phyloP scores from a whole-genome alignment of 2,888 invertebrate genomes.

The Caenorhabditis parvicauda region DNA sequence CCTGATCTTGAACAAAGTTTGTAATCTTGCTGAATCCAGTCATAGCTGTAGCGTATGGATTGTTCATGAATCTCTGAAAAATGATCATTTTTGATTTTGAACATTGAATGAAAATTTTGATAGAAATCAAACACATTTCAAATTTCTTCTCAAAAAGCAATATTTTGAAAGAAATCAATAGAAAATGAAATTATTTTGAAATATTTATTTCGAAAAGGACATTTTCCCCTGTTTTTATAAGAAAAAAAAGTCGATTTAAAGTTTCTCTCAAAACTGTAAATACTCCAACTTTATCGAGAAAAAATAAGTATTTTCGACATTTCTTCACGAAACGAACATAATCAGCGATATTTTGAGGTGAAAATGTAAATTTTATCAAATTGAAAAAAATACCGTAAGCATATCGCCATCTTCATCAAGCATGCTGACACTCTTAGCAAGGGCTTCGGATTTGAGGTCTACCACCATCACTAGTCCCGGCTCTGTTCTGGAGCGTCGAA shows the following conservation, averaged over 20 bases:
- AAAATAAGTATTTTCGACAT: too few species aligned
- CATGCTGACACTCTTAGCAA: constrained; percentile 82
- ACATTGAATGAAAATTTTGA: too few species aligned
- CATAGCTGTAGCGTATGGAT: constrained; percentile 81
- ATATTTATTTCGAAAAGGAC: not conserved
- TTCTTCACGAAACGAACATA: not conserved
- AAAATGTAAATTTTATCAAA: constrained; percentile 9
- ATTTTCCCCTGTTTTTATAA: not conserved
- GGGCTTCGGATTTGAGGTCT: constrained; percentile 70
- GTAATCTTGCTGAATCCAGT: constrained; percentile 84
- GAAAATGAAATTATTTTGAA: not conserved
- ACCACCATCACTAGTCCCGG: constrained; percentile 75
- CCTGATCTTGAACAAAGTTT: constrained; percentile 72
- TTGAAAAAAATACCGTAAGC: constrained; percentile 62
- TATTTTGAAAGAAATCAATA: not conserved
- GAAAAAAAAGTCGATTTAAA: not conserved
- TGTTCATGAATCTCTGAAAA: constrained; percentile 67
- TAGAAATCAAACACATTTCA: not conserved
- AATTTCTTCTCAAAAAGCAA: not conserved
- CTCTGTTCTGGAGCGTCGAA: constrained; percentile 72
- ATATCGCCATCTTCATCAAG: constrained; percentile 69
- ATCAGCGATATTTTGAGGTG: not conserved
- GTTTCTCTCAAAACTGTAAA: not conserved
- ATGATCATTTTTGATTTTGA: not conserved
- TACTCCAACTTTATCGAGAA: too few species aligned